These are phyloP conservation scores for Tetramorium alpestre DNA, from an alignment of 1,140 invertebrate genomes.

Conservation along the genomic window DNA sequence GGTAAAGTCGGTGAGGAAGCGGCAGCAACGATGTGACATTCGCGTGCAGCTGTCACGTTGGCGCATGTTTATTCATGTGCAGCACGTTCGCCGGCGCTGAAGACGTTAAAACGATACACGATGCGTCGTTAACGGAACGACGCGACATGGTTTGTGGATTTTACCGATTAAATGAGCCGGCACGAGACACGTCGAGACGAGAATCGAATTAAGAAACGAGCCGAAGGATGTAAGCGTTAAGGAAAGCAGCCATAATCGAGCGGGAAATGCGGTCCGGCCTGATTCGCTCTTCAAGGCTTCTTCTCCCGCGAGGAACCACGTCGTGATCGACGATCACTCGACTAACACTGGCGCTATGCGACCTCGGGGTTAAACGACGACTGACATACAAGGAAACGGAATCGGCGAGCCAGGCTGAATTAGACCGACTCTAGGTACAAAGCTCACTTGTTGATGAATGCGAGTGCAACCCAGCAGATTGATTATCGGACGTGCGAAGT, in stretches of 20 bases:
- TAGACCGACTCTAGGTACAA: conserved; percentile 48
- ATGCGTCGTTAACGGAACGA: conserved; percentile 17
- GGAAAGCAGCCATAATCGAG: not conserved
- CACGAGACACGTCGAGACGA: not conserved
- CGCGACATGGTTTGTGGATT: not conserved
- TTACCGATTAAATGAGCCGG: not conserved
- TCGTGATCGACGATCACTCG: not conserved
- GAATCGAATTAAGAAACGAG: not conserved
- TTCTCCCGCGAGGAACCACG: not conserved
- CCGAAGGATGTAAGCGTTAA: not conserved
- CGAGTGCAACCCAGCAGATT: conserved; percentile 71
- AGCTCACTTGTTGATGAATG: conserved; percentile 81
- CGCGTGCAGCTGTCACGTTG: conserved; percentile 44
- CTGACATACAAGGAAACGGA: not conserved
- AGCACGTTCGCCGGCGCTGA: not conserved
- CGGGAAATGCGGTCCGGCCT: not conserved
- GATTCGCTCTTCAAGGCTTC: not conserved
- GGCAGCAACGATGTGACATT: not conserved
- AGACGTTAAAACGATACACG: conserved; percentile 41
- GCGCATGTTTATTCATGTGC: conserved; percentile 23
- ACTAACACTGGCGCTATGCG: not conserved
- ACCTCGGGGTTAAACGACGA: not conserved
- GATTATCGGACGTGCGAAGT: conserved; percentile 77
- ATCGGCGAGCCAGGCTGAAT: not conserved
- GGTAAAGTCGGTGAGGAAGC: not conserved